phyloP scores from a whole-genome alignment of 2,888 invertebrate genomes.

The Toxonevra muliebris region DNA sequence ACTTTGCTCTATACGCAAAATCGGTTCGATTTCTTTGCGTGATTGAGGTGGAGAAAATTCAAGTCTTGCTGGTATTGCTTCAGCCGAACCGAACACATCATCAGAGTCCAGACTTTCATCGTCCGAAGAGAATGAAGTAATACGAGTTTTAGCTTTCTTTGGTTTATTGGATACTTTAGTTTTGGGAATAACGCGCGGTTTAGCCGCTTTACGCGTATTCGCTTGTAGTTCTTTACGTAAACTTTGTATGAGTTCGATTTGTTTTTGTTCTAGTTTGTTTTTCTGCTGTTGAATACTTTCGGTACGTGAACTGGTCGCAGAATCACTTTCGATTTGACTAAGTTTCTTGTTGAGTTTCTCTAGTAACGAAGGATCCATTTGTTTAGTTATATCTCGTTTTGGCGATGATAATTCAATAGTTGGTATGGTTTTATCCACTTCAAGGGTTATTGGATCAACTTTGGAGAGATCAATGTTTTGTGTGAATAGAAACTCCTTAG shows the following conservation, averaged over 20 bases:
- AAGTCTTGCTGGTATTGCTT: constrained; percentile 76
- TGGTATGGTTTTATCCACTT: constrained; percentile 72
- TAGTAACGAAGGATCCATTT: constrained; percentile 73
- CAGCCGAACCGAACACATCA: constrained; percentile 80
- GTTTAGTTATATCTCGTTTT: constrained; percentile 75
- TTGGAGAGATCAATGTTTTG: constrained; percentile 80
- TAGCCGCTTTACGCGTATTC: constrained; percentile 69
- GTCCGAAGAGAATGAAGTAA: constrained; percentile 80
- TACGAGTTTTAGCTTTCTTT: constrained; percentile 75
- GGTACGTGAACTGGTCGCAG: constrained; percentile 78
- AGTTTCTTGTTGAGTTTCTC: constrained; percentile 78
- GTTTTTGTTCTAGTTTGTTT: constrained; percentile 67
- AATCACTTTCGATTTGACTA: constrained; percentile 80
- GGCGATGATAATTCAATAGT: constrained; percentile 74
- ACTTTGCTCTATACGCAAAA: constrained; percentile 77
- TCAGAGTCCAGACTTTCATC: constrained; percentile 81
- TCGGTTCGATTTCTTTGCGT: constrained; percentile 79
- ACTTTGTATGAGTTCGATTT: constrained; percentile 68
- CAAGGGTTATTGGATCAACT: constrained; percentile 76
- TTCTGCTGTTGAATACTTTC: constrained; percentile 73
- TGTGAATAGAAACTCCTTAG: constrained; percentile 74
- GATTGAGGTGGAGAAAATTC: constrained; percentile 82
- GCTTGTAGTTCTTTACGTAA: constrained; percentile 72
- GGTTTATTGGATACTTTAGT: constrained; percentile 70
- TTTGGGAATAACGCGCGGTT: constrained; percentile 72